phyloP scores from a whole-genome alignment of 2,113 vertebrate species.

The Mungos mungo region DNA sequence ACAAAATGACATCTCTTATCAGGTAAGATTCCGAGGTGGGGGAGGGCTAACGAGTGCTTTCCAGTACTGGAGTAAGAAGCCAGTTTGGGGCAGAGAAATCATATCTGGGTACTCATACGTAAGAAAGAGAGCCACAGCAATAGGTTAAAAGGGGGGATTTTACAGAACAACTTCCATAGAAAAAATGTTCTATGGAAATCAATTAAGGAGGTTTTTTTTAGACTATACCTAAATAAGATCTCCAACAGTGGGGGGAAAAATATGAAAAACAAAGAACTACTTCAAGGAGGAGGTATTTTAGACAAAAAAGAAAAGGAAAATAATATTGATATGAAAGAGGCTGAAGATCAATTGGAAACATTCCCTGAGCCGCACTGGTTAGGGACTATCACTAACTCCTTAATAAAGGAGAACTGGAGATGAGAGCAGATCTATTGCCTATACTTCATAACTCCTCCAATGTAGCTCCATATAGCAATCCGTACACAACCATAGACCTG shows the following conservation, averaged over 20 bases:
- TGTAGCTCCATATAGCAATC: neutral
- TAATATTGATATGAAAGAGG: neutral
- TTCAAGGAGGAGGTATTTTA: neutral
- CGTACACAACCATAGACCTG: neutral
- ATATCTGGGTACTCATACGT: neutral
- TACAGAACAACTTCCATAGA: neutral
- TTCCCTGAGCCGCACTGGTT: neutral
- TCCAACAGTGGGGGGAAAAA: neutral
- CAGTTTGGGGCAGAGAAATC: neutral
- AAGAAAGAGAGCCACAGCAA: neutral
- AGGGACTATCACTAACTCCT: neutral
- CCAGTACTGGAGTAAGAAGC: neutral
- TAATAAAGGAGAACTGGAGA: neutral
- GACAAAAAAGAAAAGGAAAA: neutral
- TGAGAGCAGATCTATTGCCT: neutral
- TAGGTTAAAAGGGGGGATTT: neutral
- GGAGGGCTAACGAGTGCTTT: neutral
- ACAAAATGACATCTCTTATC: neutral
- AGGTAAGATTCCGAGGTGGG: neutral
- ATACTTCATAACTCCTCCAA: neutral
- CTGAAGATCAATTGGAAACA: neutral
- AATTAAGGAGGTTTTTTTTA: neutral
- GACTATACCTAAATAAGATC: neutral
- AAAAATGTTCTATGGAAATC: conserved; percentile 4
- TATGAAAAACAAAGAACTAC: neutral